Conservation (phyloP, 2,888 invertebrate genomes). For the Oxycera nigricornis region DNA sequence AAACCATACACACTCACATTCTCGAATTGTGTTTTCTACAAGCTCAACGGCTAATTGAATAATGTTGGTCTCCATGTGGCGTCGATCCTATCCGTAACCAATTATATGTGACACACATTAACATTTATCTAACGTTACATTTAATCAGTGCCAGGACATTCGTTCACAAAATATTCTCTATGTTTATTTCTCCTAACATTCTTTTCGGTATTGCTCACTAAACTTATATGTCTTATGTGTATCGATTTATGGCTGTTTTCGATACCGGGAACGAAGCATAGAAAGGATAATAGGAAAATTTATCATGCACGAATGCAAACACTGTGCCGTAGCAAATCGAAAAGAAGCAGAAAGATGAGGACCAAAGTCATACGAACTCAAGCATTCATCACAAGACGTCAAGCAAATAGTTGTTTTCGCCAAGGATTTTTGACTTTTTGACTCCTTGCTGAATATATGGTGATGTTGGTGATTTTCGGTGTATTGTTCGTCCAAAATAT, state of each 20-base stretch:
- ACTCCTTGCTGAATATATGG: no score
- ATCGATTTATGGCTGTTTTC: slow-evolving; percentile 10
- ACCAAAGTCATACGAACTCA: no score
- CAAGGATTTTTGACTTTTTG: no score
- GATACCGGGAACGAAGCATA: background rate
- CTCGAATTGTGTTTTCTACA: background rate
- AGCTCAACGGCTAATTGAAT: slow-evolving; percentile 1
- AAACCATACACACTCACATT: no score
- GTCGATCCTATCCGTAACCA: background rate
- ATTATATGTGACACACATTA: slow-evolving; percentile 22
- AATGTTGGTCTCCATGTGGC: background rate
- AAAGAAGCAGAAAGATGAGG: no score
- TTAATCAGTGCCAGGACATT: slow-evolving; percentile 23
- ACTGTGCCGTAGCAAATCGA: no score
- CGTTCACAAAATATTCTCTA: background rate
- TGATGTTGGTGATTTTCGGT: no score
- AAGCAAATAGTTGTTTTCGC: no score
- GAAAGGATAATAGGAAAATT: background rate
- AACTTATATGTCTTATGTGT: no score
- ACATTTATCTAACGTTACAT: slow-evolving; percentile 29
- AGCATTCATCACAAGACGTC: no score
- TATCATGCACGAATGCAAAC: background rate
- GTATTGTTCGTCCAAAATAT: no score
- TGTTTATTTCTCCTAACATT: background rate
- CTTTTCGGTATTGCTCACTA: background rate